These are phyloP conservation scores for Cyphomyrus plagiostoma DNA, from an alignment of 2,113 vertebrate species.

Conservation along the genomic window DNA sequence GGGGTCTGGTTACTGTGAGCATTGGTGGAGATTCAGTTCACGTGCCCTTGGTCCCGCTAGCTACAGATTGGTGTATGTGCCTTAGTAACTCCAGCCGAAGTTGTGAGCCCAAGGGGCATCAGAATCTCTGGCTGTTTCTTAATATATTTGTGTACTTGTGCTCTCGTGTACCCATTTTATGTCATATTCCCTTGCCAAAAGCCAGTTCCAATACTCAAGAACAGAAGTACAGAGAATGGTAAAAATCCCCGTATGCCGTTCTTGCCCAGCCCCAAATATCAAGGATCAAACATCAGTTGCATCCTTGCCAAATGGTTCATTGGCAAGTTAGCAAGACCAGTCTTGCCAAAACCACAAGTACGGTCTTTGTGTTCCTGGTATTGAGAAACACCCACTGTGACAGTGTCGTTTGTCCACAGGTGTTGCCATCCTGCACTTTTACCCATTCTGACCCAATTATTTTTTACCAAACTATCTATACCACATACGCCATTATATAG, in stretches of 20 bases:
- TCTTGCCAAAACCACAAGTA: background rate
- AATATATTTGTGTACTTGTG: background rate
- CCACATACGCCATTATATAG: background rate
- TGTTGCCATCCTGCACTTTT: no score
- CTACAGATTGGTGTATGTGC: background rate
- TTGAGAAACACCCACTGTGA: no score
- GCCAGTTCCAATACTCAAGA: background rate
- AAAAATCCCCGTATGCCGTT: background rate
- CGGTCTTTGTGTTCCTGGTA: no score
- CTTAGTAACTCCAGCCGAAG: background rate
- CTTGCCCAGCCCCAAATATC: background rate
- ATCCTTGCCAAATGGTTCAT: background rate
- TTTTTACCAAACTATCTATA: background rate
- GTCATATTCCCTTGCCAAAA: background rate
- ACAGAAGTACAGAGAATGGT: background rate
- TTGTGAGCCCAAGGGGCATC: background rate
- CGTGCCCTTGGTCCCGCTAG: background rate
- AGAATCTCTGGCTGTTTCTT: background rate
- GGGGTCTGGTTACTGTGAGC: background rate
- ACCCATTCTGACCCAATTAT: background rate
- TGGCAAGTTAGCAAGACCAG: background rate
- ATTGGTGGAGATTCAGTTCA: background rate
- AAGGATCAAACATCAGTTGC: background rate
- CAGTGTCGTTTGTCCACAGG: no score
- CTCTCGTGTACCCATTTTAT: background rate